Evolutionary conservation across 2,888 invertebrate genomes (phyloP).

Genomic region (Dromius quadrimaculatus): DNA sequence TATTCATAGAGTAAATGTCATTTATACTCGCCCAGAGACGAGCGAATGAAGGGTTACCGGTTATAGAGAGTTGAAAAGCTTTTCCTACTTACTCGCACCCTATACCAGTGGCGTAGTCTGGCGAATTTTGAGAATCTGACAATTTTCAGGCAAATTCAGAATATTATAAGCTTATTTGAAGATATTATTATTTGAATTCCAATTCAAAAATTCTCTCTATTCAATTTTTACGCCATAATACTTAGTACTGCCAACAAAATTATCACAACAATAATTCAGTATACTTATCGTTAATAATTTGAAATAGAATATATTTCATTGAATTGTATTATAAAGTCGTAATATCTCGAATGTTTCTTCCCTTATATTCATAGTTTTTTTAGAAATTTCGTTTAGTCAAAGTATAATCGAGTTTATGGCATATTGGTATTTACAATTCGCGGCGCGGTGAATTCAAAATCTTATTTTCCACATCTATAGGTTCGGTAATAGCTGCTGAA

Average conservation of each 20-base stretch:
- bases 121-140: background rate
- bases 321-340: no score
- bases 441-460: conserved; percentile 29
- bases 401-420: background rate
- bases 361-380: background rate
- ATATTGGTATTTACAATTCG: conserved; percentile 28
- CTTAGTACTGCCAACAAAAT: no score
- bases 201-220: no score
- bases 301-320: no score
- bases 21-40: conserved; percentile 38
- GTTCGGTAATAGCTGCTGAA: conserved; percentile 58
- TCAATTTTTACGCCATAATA: no score
- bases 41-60: conserved; percentile 28
- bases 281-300: no score
- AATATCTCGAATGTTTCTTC: background rate
- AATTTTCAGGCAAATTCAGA: background rate
- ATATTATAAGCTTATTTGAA: background rate
- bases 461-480: conserved; percentile 68
- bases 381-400: background rate
- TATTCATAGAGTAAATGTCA: conserved; percentile 51
- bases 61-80: conserved; percentile 6
- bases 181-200: no score
- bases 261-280: no score
- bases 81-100: background rate
- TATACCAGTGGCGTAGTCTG: background rate